Evolutionary conservation across 2,888 invertebrate species (phyloP), one percentile per base, ranked within the genome.

Genomic region (Cepaea hortensis): DNA sequence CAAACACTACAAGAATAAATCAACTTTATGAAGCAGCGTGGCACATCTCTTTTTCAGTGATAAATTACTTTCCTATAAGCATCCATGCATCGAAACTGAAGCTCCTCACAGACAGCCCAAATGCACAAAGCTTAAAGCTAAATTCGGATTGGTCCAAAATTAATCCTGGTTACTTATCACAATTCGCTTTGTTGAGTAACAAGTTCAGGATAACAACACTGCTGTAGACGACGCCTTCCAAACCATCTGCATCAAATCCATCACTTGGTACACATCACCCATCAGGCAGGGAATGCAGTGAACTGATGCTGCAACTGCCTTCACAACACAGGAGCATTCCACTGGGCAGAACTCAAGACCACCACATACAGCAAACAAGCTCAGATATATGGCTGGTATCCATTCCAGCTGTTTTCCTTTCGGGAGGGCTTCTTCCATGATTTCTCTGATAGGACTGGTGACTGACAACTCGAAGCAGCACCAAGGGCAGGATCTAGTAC

Each of bases 181-280:
- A 84, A 75, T 75, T 11, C 15, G 84, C 84, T 84, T 84, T 62
- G 65, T 84, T 62, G 62, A 84, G n/a, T 61, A 65, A 75, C 76
- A 73, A 76, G 65, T 76, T 50, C 61, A 76, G 35, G 20, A 61
- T 62, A 75, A 84, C 84, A 84, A 84, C 75, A 76, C 76, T 84
- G 76, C 18, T n/a, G 23, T 73, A 62, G 50, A 82, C 23, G 62
- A 76, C 76, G 65, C 5, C 48, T 20, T 79, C 13, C 79, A 75
- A 23, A 75, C 7, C 48, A 50, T 48, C 79, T 46, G 46, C 73
- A 77, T 55, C 55, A 55, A 20, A 46, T 6, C 70, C 35, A 73
- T 23, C 13, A 9, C 3, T 7, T 20, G 48, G 20, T 48, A 48
- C 48, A 84, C 84, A 84, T 84, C 84, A 84, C 48, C 23, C 61